phyloP scores from a whole-genome alignment of 2,888 invertebrate genomes.

The Polyommatus icarus region DNA sequence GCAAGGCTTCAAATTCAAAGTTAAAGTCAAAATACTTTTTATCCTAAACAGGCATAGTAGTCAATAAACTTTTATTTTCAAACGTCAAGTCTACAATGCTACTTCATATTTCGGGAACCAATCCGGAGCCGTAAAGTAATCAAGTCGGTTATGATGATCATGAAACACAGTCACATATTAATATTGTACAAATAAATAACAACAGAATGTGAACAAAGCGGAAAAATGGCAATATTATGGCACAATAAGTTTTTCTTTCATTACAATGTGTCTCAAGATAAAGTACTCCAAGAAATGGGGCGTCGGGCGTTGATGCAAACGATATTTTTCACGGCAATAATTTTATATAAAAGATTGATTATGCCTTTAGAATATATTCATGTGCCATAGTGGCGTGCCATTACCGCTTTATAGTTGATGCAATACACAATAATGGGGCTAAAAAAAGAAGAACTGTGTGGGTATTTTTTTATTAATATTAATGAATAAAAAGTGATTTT shows the following conservation, averaged over 20 bases:
- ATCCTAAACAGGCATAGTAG: no score
- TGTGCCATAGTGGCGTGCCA: conserved; percentile 32
- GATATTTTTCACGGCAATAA: conserved; percentile 49
- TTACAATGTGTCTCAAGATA: conserved; percentile 40
- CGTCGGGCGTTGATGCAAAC: conserved; percentile 47
- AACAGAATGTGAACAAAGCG: conserved; percentile 8
- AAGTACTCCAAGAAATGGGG: conserved; percentile 45
- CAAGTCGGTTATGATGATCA: neutral
- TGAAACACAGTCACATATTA: neutral
- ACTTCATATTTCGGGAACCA: no score
- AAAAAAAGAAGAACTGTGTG: no score
- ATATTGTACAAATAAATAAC: neutral
- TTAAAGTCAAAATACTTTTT: no score
- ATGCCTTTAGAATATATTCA: conserved; percentile 39
- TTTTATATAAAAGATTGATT: conserved; percentile 52
- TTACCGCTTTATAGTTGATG: neutral
- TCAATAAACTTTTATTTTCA: no score
- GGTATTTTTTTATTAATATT: no score
- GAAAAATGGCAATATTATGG: neutral
- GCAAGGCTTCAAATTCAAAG: no score
- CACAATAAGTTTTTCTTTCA: conserved; percentile 9
- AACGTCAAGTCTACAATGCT: no score
- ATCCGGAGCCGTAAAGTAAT: no score
- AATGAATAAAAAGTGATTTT: no score
- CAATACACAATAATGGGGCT: no score